These are phyloP conservation scores for Notarius quadriscutis DNA, from an alignment of 2,113 vertebrate species.

Conservation along the genomic window DNA sequence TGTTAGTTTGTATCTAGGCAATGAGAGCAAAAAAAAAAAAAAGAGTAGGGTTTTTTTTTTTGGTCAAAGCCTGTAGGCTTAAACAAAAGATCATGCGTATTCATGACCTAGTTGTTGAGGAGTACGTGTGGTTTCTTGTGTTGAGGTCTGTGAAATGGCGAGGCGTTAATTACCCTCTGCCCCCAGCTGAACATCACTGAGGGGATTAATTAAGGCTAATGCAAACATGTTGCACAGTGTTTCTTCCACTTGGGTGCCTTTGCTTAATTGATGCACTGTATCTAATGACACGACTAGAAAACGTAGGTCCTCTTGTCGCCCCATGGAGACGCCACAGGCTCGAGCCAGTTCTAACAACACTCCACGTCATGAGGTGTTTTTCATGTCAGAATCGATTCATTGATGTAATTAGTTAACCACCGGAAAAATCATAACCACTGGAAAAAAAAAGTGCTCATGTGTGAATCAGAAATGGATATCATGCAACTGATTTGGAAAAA, in stretches of 20 bases:
- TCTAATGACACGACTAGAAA: slow-evolving; percentile 45
- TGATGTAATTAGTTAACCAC: too few relatives aligned
- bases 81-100: neutral
- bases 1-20: neutral
- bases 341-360: neutral
- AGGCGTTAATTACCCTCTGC: slow-evolving; percentile 70
- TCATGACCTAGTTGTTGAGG: neutral
- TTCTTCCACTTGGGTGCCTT: slow-evolving; percentile 66
- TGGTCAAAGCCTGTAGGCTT: neutral
- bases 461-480: neutral
- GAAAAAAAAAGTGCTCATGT: neutral
- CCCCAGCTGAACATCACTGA: slow-evolving; percentile 60
- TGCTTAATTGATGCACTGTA: slow-evolving; percentile 59
- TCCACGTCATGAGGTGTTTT: neutral
- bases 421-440: neutral
- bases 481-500: too few relatives aligned
- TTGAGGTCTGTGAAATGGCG: slow-evolving; percentile 39
- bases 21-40: too few relatives aligned
- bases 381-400: neutral
- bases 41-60: too few relatives aligned
- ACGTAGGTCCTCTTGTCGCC: slow-evolving; percentile 28
- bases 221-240: slow-evolving; percentile 60
- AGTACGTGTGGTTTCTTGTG: slow-evolving; percentile 28
- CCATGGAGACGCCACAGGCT: slow-evolving; percentile 11
- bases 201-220: slow-evolving; percentile 63